These are phyloP conservation scores for Eupithecia exiguata DNA, from an alignment of 2,888 invertebrate species.

Conservation along the genomic window DNA sequence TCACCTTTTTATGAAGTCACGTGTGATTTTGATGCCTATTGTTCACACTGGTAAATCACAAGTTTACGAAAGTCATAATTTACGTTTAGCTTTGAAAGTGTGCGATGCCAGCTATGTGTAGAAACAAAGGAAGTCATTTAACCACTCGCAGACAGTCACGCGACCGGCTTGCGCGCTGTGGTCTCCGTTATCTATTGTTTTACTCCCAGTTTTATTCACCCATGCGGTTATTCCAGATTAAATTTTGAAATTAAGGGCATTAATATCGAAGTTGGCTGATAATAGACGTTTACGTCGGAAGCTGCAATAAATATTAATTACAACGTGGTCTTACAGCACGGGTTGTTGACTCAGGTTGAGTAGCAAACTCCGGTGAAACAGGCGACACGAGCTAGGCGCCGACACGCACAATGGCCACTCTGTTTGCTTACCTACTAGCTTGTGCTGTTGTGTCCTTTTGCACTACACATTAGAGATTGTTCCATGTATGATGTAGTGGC, in stretches of 20 bases:
- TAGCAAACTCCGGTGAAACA: conserved; percentile 66
- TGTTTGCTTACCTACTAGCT: conserved; percentile 62
- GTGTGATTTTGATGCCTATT: conserved; percentile 42
- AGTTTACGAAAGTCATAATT: conserved; percentile 62
- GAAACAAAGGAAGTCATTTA: conserved; percentile 78
- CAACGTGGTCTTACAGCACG: conserved; percentile 56
- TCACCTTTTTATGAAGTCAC: conserved; percentile 36
- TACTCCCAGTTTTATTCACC: conserved; percentile 54
- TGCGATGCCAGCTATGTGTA: conserved; percentile 67
- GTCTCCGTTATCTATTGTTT: conserved; percentile 64
- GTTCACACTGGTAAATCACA: conserved; percentile 53
- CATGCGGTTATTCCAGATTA: conserved; percentile 43
- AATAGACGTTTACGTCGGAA: conserved; percentile 33
- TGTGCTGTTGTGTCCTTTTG: conserved; percentile 57
- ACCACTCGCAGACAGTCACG: conserved; percentile 74
- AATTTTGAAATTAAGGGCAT: conserved; percentile 30
- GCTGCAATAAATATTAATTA: conserved; percentile 58
- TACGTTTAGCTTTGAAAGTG: conserved; percentile 59
- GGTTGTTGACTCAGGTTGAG: conserved; percentile 68
- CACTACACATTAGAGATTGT: conserved; percentile 57
- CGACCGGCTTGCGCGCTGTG: conserved; percentile 61
- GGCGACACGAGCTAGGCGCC: conserved; percentile 59
- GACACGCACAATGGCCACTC: conserved; percentile 72
- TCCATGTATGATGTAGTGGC: conserved; percentile 60
- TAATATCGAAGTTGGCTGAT: conserved; percentile 30